Base-by-base conservation (phyloP, 2,113 vertebrate genomes). In the Hemibagrus wyckioides region DNA sequence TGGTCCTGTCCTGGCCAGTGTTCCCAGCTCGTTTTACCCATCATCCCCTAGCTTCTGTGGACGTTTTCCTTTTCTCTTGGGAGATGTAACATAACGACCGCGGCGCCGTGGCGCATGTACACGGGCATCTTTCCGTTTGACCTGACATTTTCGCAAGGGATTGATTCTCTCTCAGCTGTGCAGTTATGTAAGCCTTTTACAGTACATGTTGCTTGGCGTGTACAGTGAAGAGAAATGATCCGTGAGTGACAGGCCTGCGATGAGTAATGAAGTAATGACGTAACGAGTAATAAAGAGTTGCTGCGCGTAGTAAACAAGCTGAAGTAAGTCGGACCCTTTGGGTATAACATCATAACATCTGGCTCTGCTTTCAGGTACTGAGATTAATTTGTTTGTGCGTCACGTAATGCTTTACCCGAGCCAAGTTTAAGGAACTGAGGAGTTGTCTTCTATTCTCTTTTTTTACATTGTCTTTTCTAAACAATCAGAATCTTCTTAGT, bases 91-190 rank as follows among this genome's bases (percentile, higher is more conserved):
- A 19, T 56, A 56, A 80, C n/a, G 30, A 54, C 30, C 13, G 25
- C 39, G 10, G 2, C 73, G 52, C 36, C 63, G 14, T n/a, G 36
- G 33, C 21, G 7, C 41, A 65, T n/a, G 8, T 69, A 50, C 30
- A 23, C 57, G 52, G 33, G 52, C 67, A 87, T 87, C 44, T 87
- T 87, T 52, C 52, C 82, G 36, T 86, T 86, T 79, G 63, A 21
- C 61, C 80, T 61, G 76, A 52, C 8, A 30, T 54, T 81, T 69
- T 41, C 76, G 33, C 50, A 21, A 57, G 77, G 25, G 48, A n/a
- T n/a, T n/a, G 44, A 81, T 36, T 50, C 17, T 0, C 6, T 50
- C 25, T 30, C 28, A 50, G 41, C 48, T 56, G n/a, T 71, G 63
- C 8, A 33, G 14, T 82, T 82, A 52, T 69, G 44, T 48, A 48